phyloP scores from a whole-genome alignment of 2,888 invertebrate genomes.

The Hypercompe scribonia region DNA sequence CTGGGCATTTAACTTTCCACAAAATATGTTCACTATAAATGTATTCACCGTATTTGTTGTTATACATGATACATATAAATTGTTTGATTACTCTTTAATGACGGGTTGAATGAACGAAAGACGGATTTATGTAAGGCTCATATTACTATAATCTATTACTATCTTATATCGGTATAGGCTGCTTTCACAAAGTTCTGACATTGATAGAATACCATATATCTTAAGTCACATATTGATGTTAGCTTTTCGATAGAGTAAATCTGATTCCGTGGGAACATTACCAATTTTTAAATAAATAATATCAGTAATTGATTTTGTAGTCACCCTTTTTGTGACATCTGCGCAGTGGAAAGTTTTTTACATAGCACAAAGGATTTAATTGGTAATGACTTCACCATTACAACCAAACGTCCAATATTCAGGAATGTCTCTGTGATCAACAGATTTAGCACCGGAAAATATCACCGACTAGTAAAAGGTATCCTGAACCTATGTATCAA shows the following conservation, averaged over 20 bases:
- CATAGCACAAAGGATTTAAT: background rate
- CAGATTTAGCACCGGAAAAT: no score
- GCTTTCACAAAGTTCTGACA: background rate
- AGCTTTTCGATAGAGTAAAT: no score
- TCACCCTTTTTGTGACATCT: background rate
- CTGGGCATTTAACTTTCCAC: constrained; percentile 21
- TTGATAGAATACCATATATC: background rate
- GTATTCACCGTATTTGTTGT: constrained; percentile 12
- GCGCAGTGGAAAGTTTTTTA: background rate
- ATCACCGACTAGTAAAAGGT: no score
- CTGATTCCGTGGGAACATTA: no score
- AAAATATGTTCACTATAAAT: constrained; percentile 17
- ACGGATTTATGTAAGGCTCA: background rate
- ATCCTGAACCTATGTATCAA: no score
- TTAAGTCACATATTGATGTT: no score
- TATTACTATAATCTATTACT: background rate
- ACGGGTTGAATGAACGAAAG: background rate
- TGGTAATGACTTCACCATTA: no score
- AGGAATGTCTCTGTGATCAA: no score
- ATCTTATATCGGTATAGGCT: no score
- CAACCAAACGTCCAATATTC: no score
- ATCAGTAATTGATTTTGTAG: background rate
- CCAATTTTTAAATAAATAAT: background rate
- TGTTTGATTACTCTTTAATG: constrained; percentile 13
- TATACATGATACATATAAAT: constrained; percentile 11